Evolutionary conservation across 2,113 vertebrate species (phyloP), one percentile per base, ranked within the genome.

Genomic region (Bostrychus sinensis): DNA sequence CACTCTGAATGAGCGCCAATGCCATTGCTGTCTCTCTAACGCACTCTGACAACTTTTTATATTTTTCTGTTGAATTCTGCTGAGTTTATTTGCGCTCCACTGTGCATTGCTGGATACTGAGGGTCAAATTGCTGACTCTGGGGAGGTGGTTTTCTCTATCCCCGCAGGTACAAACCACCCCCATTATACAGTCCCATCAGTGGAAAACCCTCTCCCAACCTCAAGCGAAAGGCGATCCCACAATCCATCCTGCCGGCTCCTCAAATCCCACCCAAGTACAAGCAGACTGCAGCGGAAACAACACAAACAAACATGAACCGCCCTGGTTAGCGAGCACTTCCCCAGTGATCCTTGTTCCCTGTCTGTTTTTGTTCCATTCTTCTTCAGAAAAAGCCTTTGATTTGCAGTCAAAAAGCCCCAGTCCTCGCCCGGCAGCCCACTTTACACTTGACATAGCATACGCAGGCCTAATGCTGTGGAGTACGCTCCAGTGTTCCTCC

Each of bases 391-490:
- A 76, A 66, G 16, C 62, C 61, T 75, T 80, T 78, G 62, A 76
- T 83, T 70, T 56, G 37, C 53, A 63, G 43, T 48, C 25, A 23
- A 53, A 69, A 70, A 16, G 77, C 84, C 78, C 75, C 57, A 57
- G 66, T 78, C 69, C 45, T 66, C 19, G 66, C 75, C 59, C 5
- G 10, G 65, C 51, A 78, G 87, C 66, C 32, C 42, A 16, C 61
- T 85, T 85, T 70, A 82, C 86, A 83, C 86, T 83, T 64, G 56
- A 82, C 73, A 80, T 82, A 77, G 86, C 85, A 81, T 53, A 7
- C 43, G 12, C 41, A 56, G 63, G 57, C 72, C 81, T 81, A 78
- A 83, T 72, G 79, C 64, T 34, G 46, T 42, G 59, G 65, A 79
- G 32, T 72, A 68, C 16, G 62, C 64, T 66, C 77, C 81, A 82